Percentiles rank a stretch among this genome's conserved stretches.
Conservation (phyloP, 2,113 vertebrate species). For the Thunnus maccoyii region DNA sequence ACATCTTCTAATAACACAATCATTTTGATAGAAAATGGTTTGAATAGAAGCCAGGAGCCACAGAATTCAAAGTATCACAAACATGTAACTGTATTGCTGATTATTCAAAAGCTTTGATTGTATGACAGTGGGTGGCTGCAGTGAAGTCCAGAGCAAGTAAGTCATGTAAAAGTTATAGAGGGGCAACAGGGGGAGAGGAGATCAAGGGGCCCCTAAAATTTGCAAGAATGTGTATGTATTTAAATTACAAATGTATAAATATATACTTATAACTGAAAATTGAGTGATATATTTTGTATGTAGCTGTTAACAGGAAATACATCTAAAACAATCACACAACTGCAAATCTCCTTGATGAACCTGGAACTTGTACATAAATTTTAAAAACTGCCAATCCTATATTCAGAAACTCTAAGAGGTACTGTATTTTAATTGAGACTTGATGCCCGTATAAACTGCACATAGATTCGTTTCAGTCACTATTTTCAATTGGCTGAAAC, state of each 20-base stretch:
- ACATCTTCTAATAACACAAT: slow-evolving; percentile 27
- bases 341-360: slow-evolving; percentile 44
- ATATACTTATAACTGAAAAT: slow-evolving; percentile 68
- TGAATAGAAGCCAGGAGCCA: slow-evolving; percentile 41
- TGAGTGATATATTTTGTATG: slow-evolving; percentile 82
- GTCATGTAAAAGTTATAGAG: neutral
- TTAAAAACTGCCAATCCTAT: slow-evolving; percentile 51
- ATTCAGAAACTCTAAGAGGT: slow-evolving; percentile 37
- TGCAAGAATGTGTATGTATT: slow-evolving; percentile 66
- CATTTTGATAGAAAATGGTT: slow-evolving; percentile 44
- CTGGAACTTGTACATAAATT: slow-evolving; percentile 74
- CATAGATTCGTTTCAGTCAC: slow-evolving; percentile 44
- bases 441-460: slow-evolving; percentile 22
- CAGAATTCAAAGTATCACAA: slow-evolving; percentile 40
- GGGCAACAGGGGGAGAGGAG: neutral
- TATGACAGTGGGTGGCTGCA: slow-evolving; percentile 9
- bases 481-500: slow-evolving; percentile 49
- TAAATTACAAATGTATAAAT: slow-evolving; percentile 71
- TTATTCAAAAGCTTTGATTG: slow-evolving; percentile 44
- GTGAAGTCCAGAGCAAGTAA: slow-evolving; percentile 35
- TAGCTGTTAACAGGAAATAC: slow-evolving; percentile 59
- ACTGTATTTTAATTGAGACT: slow-evolving; percentile 39
- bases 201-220: slow-evolving; percentile 34
- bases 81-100: slow-evolving; percentile 54
- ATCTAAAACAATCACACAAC: slow-evolving; percentile 51